These are phyloP conservation scores for Diaphora mendica DNA, from an alignment of 2,888 invertebrate species.

Conservation along the genomic window DNA sequence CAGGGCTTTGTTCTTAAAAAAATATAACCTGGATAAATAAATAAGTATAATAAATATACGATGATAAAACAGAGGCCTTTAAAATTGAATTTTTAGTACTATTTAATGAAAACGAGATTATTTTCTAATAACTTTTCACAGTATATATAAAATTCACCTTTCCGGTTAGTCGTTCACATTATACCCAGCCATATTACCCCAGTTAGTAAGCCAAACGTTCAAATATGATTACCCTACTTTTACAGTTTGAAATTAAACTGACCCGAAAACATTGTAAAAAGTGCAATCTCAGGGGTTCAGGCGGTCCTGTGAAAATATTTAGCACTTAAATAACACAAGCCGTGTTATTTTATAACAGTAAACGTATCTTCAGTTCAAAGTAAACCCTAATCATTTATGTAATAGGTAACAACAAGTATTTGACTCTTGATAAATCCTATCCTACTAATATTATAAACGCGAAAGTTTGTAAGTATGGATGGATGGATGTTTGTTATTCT, in stretches of 20 bases:
- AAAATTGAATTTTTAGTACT: too few species aligned
- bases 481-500: too few species aligned
- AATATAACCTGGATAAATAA: too few species aligned
- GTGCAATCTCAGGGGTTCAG: conserved; percentile 17
- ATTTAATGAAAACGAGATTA: not conserved
- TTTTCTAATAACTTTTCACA: not conserved
- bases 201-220: not conserved
- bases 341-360: not conserved
- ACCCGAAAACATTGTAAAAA: conserved; percentile 28
- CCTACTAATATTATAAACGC: too few species aligned
- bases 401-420: not conserved
- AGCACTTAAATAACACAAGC: not conserved
- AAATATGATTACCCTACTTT: conserved; percentile 24
- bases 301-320: conserved; percentile 9
- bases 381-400: not conserved
- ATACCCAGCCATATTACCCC: conserved; percentile 1
- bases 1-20: too few species aligned
- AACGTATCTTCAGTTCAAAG: not conserved
- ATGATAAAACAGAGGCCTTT: too few species aligned
- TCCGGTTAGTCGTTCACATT: not conserved
- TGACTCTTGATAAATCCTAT: too few species aligned
- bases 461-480: too few species aligned
- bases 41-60: too few species aligned
- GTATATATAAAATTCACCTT: not conserved
- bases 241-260: conserved; percentile 25